These are phyloP conservation scores for Colletes gigas DNA, from an alignment of 1,140 invertebrate species.

Conservation along the genomic window DNA sequence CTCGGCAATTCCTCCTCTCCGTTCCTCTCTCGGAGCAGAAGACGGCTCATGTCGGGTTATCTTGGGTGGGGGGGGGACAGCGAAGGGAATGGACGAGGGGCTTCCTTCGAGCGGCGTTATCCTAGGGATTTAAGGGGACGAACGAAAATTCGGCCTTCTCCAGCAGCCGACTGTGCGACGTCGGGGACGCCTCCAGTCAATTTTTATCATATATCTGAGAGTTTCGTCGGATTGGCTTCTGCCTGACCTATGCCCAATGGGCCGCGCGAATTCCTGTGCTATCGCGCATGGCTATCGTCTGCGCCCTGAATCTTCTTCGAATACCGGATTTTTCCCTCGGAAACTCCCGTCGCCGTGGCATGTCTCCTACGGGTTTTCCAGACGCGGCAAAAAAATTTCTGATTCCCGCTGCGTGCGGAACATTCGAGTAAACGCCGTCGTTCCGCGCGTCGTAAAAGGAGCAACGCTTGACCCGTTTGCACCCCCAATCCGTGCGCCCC, in stretches of 20 bases:
- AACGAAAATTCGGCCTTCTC: constrained; percentile 65
- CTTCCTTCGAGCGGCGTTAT: constrained; percentile 64
- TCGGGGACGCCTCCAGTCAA: constrained; percentile 72
- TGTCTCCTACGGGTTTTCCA: background rate
- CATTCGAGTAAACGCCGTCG: constrained; percentile 26
- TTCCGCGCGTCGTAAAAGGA: constrained; percentile 15
- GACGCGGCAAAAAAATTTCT: constrained; percentile 36
- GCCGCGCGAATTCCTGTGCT: constrained; percentile 73
- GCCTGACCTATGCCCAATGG: constrained; percentile 80
- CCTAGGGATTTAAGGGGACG: constrained; percentile 73
- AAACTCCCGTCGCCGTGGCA: background rate
- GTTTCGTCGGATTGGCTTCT: constrained; percentile 78
- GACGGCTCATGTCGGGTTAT: constrained; percentile 28
- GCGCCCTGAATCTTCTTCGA: constrained; percentile 56
- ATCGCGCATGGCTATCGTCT: constrained; percentile 72
- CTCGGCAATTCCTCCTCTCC: constrained; percentile 66
- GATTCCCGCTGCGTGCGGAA: constrained; percentile 28
- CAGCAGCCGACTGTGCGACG: constrained; percentile 7
- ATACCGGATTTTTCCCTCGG: constrained; percentile 53
- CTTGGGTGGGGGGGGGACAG: constrained; percentile 11
- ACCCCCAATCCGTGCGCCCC: too few species aligned
- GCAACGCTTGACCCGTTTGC: constrained; percentile 4
- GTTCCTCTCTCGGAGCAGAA: background rate
- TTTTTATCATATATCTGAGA: constrained; percentile 78
- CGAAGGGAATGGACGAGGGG: constrained; percentile 54